phyloP scores from a whole-genome alignment of 2,113 vertebrate species.

The Corythoichthys intestinalis region DNA sequence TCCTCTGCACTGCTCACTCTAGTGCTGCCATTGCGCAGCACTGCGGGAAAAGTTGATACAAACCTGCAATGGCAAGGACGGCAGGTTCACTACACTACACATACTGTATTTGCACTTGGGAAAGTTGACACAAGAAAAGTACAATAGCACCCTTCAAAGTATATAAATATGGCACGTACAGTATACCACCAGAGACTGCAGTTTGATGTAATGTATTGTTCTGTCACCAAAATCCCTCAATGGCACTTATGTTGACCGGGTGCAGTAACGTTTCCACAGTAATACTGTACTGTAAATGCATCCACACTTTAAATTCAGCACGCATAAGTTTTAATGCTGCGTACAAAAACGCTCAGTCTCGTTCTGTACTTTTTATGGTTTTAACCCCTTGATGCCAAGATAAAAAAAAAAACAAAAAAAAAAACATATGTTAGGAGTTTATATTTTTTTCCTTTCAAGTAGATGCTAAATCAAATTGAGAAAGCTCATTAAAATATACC shows the following conservation, averaged over 20 bases:
- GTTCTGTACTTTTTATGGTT: too few relatives aligned
- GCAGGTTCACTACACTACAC: conserved; percentile 1
- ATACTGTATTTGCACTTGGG: background rate
- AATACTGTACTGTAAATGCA: background rate
- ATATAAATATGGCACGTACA: background rate
- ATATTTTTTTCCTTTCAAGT: background rate
- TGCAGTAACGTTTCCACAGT: background rate
- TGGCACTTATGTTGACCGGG: background rate
- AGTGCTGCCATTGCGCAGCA: conserved; percentile 25
- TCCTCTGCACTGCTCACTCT: conserved; percentile 5
- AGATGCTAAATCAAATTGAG: too few relatives aligned
- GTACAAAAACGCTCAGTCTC: background rate
- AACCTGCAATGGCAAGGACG: background rate
- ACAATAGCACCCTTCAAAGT: background rate
- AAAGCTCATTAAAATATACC: too few relatives aligned
- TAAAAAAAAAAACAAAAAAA: too few relatives aligned
- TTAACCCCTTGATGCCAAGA: too few relatives aligned
- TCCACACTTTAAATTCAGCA: background rate
- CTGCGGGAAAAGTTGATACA: conserved; percentile 22
- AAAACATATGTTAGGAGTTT: too few relatives aligned
- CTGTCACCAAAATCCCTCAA: background rate
- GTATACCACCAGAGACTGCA: too few relatives aligned
- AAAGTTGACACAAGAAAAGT: background rate
- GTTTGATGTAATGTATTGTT: too few relatives aligned
- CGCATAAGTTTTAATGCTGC: background rate